Conservation (phyloP, 64 coral and sea anemone species). For the Astreopora myriophthalma region DNA sequence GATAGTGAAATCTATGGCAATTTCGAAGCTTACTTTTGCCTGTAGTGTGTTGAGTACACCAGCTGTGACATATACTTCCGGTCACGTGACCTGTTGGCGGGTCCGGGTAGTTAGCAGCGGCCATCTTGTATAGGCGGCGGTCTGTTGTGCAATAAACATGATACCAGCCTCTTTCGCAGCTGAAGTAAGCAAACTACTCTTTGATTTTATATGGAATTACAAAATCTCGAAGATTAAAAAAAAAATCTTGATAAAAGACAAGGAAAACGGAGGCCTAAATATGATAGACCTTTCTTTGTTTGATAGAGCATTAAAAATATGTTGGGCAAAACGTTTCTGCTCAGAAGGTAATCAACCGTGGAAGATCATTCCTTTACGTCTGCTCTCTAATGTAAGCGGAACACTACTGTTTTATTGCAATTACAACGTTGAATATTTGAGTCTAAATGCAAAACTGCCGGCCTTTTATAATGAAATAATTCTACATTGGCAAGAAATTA, state of each 20-base stretch:
- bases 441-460: neutral
- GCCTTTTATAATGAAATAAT: neutral
- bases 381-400: neutral
- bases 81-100: too few relatives aligned
- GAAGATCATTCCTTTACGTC: neutral
- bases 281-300: slow-evolving; percentile 15
- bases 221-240: slow-evolving; percentile 1
- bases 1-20: neutral
- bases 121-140: too few relatives aligned
- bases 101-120: too few relatives aligned
- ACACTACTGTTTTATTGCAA: neutral
- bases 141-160: too few relatives aligned
- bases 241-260: neutral
- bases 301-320: neutral
- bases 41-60: neutral
- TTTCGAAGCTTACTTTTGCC: slow-evolving; percentile 16
- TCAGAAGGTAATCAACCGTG: neutral
- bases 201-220: neutral
- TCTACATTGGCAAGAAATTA: neutral
- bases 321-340: neutral
- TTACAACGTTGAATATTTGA: neutral
- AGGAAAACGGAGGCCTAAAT: neutral
- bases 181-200: neutral
- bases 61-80: too few relatives aligned
- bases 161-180: neutral